Evolutionary conservation across 2,113 vertebrate genomes (phyloP).

Genomic region (Laticauda colubrina): DNA sequence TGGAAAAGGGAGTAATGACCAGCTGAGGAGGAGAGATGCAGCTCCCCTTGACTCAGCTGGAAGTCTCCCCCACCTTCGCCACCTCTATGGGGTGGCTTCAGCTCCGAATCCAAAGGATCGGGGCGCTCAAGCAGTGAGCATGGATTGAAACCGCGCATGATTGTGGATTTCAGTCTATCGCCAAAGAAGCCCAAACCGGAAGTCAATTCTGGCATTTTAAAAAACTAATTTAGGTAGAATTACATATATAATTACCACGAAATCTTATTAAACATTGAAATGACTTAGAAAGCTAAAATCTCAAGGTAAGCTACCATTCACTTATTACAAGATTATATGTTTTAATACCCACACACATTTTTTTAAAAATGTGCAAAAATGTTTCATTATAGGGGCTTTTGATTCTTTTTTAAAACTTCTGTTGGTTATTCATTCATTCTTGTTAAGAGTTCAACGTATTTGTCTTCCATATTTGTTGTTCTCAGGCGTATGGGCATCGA

Average conservation of each 20-base stretch:
- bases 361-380: constrained; percentile 1
- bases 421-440: neutral
- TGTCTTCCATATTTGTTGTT: neutral
- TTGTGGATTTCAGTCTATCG: too few relatives aligned
- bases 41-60: too few relatives aligned
- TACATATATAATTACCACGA: neutral
- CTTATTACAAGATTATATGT: neutral
- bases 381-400: neutral
- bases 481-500: neutral
- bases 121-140: too few relatives aligned
- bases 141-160: too few relatives aligned
- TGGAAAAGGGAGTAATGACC: too few relatives aligned
- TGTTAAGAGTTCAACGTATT: neutral
- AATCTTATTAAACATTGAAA: neutral
- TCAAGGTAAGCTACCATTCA: neutral
- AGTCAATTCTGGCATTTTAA: neutral
- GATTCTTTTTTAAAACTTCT: neutral
- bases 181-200: too few relatives aligned
- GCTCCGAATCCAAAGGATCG: too few relatives aligned
- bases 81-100: too few relatives aligned
- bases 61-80: too few relatives aligned
- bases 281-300: neutral
- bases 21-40: too few relatives aligned
- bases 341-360: neutral
- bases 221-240: neutral